Evolutionary conservation across 2,888 invertebrate species (phyloP), one percentile per base, ranked within the genome.

Genomic region (Lycia hirtaria): DNA sequence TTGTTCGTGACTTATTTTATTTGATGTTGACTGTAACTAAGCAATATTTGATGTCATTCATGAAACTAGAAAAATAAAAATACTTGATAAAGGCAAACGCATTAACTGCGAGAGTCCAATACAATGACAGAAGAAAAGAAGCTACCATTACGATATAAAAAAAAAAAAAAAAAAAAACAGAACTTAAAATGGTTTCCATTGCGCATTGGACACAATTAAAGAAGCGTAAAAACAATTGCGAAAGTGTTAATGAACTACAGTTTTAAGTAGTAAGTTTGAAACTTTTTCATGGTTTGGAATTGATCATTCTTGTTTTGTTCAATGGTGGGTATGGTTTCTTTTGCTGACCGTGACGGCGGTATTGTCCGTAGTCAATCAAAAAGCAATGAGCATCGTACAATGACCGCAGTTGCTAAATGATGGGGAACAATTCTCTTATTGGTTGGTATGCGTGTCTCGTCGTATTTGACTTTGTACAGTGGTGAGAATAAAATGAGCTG

Each of bases 331-430:
- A 80, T 80, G 81, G 71, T 73, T 74, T 77, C 72, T 65, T 73
- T 71, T 72, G 75, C 74, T 68, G 72, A 77, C 75, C 82, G 81
- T 84, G 83, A 84, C 84, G 78, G 75, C 69, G 66, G 81, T 81
- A 86, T 89, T 91, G 90, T 91, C 83, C 87, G 38, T 38, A 67
- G 60, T 65, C 87, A 87, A 89, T 88, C 85, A 82, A 83, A 88
- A 78, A 81, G 78, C 84, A 83, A 81, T 86, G 88, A 83, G 82
- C 85, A 87, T 84, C 58, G 89, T 83, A 79, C 91, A 78, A 81
- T 87, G 91, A 89, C 91, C 88, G 85, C 76, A 71, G 73, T 82
- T 81, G 83, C 81, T 83, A 85, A 89, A 86, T 85, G 81, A 85
- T 80, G 83, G 81, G 81, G 82, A 86, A 87, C 87, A 81, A 73